A percentile compares a stretch with the other conserved stretches of the same genome.
phyloP scores from a whole-genome alignment of 1,140 invertebrate species.

The Drosophila ercepeae region DNA sequence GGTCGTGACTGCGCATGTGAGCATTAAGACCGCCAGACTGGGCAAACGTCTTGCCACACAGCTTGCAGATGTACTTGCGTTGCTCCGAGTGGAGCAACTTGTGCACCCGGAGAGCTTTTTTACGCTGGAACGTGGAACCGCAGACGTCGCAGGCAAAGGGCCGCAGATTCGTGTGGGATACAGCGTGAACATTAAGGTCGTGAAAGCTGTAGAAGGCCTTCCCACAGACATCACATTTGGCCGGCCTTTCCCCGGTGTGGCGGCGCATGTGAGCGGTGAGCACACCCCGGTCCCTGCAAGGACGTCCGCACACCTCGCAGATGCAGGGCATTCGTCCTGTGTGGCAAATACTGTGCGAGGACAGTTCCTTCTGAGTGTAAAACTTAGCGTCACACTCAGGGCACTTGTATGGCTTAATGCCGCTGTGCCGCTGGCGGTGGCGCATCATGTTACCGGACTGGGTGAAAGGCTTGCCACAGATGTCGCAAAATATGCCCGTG shows the following conservation, averaged over 20 bases:
- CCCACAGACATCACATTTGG: slow-evolving; percentile 86
- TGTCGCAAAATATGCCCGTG: slow-evolving; percentile 77
- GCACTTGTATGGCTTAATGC: slow-evolving; percentile 76
- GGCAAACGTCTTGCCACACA: slow-evolving; percentile 85
- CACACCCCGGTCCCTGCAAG: slow-evolving; percentile 79
- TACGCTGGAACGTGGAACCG: slow-evolving; percentile 78
- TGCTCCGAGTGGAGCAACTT: slow-evolving; percentile 84
- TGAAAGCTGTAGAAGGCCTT: slow-evolving; percentile 75
- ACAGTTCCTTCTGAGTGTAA: slow-evolving; percentile 73
- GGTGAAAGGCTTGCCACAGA: slow-evolving; percentile 74
- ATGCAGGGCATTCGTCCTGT: slow-evolving; percentile 73
- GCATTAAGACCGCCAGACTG: slow-evolving; percentile 86
- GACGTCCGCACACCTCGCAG: slow-evolving; percentile 72
- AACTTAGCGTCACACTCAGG: slow-evolving; percentile 65
- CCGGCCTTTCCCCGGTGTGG: slow-evolving; percentile 91
- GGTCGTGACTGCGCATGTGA: slow-evolving; percentile 84
- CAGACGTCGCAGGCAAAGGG: slow-evolving; percentile 85
- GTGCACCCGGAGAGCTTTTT: slow-evolving; percentile 76
- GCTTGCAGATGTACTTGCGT: slow-evolving; percentile 85
- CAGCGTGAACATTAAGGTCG: slow-evolving; percentile 81
- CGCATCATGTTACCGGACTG: slow-evolving; percentile 77
- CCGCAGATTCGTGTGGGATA: slow-evolving; percentile 84
- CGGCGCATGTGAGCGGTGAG: slow-evolving; percentile 89
- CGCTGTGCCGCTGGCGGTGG: slow-evolving; percentile 73
- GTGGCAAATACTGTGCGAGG: slow-evolving; percentile 74